These are phyloP conservation scores for Taurulus bubalis DNA, from an alignment of 2,113 vertebrate genomes.

Conservation along the genomic window DNA sequence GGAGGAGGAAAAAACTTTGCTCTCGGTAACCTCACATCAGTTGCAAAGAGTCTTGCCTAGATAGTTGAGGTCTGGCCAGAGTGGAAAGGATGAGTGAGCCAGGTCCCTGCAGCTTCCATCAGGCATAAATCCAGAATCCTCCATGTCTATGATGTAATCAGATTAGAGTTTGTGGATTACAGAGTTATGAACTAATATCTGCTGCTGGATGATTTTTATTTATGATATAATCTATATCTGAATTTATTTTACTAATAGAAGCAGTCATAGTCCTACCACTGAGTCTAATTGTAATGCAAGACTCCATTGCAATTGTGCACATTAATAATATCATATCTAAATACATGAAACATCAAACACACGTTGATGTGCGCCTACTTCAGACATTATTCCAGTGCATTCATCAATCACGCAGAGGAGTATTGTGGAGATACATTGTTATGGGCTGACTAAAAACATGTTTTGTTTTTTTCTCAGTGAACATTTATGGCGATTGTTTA, in stretches of 20 bases:
- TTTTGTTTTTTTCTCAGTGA: background rate
- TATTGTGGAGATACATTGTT: background rate
- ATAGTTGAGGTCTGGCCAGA: background rate
- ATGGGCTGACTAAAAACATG: background rate
- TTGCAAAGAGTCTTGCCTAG: background rate
- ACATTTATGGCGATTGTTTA: background rate
- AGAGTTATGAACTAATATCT: constrained; percentile 12
- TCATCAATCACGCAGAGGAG: background rate
- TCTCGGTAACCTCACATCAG: background rate
- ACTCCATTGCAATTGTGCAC: background rate
- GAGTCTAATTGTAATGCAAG: background rate
- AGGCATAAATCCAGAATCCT: constrained; percentile 8
- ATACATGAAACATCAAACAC: background rate
- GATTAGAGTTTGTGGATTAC: constrained; percentile 10
- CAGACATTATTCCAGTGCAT: background rate
- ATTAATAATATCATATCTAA: background rate
- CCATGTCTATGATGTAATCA: constrained; percentile 7
- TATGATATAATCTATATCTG: background rate
- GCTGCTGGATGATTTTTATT: constrained; percentile 1
- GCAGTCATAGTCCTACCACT: background rate
- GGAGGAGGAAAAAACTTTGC: background rate
- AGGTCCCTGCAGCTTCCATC: background rate
- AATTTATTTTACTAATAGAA: background rate
- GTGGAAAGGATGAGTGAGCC: background rate
- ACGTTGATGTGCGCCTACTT: background rate